Evolutionary conservation across 1,140 invertebrate species (phyloP).

Genomic region (Octopus bimaculoides): DNA sequence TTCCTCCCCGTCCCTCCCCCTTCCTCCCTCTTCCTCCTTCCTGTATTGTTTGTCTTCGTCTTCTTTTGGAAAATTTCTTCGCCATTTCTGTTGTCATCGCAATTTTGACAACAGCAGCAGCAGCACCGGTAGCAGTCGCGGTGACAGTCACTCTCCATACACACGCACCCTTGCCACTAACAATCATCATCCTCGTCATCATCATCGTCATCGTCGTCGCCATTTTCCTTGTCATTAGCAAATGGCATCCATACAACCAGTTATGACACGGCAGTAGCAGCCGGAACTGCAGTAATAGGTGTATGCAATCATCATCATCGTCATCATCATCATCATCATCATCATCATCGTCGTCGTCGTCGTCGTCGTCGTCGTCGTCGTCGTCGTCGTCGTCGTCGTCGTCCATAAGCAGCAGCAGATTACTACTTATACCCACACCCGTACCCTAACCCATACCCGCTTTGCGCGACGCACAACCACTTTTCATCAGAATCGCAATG

Average conservation of each 20-base stretch:
- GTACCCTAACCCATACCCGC: too few species aligned
- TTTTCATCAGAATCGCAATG: too few species aligned
- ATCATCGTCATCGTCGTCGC: slow-evolving; percentile 22
- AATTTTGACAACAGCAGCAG: too few species aligned
- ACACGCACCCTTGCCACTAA: background rate
- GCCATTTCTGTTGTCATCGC: background rate
- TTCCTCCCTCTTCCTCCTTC: background rate
- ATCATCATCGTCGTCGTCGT: slow-evolving; percentile 15
- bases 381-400: background rate
- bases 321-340: slow-evolving; percentile 20
- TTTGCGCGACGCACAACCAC: too few species aligned
- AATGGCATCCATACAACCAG: too few species aligned
- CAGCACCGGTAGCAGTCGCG: background rate
- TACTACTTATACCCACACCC: too few species aligned
- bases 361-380: slow-evolving; percentile 12
- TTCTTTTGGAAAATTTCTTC: background rate
- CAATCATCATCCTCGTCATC: slow-evolving; percentile 11
- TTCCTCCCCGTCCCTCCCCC: too few species aligned
- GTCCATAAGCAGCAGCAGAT: too few species aligned
- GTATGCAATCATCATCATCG: slow-evolving; percentile 15
- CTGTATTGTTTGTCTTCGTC: background rate
- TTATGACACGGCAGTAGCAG: background rate
- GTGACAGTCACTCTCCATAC: background rate
- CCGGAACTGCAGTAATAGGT: background rate
- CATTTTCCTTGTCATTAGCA: background rate